phyloP scores from a whole-genome alignment of 2,888 invertebrate species.

The Entomobrya multifasciata region DNA sequence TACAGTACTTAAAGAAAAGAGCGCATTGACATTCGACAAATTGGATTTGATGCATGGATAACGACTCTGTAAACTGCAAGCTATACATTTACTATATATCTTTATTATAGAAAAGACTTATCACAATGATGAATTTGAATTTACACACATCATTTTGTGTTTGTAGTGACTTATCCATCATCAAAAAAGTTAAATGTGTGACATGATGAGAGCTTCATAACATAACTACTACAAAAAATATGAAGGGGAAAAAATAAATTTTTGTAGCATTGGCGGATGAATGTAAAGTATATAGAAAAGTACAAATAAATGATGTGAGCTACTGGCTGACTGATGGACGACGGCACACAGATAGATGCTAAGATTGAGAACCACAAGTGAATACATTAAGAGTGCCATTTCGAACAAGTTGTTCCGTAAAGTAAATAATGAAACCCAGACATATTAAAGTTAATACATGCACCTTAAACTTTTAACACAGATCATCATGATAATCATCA shows the following conservation, averaged over 20 bases:
- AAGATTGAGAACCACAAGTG: too few species aligned
- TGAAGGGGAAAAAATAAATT: too few species aligned
- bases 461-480: slow-evolving; percentile 46
- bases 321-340: too few species aligned
- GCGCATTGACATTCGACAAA: slow-evolving; percentile 69
- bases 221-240: background rate
- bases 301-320: too few species aligned
- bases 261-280: too few species aligned
- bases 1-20: slow-evolving; percentile 36
- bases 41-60: slow-evolving; percentile 67
- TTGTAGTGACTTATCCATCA: slow-evolving; percentile 33
- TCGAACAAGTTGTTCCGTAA: too few species aligned
- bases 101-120: too few species aligned
- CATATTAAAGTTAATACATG: background rate
- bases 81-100: slow-evolving; percentile 17
- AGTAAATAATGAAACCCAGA: background rate
- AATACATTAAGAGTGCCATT: too few species aligned
- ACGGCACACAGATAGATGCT: too few species aligned
- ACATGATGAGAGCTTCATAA: slow-evolving; percentile 42
- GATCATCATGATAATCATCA: slow-evolving; percentile 62
- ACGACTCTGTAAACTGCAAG: slow-evolving; percentile 10
- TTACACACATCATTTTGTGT: slow-evolving; percentile 5
- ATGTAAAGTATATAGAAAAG: background rate
- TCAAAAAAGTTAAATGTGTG: slow-evolving; percentile 6
- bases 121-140: slow-evolving; percentile 1